A percentile compares a stretch with the other conserved stretches of the same genome.
Conservation (phyloP, 2,113 vertebrate species). For the Microcebus tavaratra region DNA sequence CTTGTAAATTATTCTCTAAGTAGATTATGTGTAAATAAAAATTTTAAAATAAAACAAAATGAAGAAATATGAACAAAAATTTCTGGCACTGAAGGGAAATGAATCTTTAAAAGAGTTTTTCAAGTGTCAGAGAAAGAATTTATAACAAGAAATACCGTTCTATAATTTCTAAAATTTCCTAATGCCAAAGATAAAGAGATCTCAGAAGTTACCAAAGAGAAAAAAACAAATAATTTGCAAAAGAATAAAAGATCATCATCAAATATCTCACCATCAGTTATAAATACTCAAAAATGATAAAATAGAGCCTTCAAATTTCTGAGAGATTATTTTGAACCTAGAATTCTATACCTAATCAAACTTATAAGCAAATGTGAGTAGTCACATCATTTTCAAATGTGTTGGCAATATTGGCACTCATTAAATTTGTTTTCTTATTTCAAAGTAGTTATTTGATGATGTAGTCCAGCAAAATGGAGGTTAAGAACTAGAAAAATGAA, state of each 20-base stretch:
- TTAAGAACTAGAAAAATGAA: not conserved
- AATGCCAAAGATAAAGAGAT: not conserved
- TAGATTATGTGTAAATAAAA: constrained; percentile 20
- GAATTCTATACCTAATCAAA: not conserved
- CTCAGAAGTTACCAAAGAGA: not conserved
- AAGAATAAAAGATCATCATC: not conserved
- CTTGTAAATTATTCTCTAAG: not conserved
- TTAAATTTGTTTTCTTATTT: not conserved
- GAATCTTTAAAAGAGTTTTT: not conserved
- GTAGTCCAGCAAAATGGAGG: not conserved
- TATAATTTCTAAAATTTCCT: constrained; percentile 27
- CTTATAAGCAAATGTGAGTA: not conserved
- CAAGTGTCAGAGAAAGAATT: not conserved
- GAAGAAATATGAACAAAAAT: not conserved
- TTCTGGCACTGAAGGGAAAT: not conserved
- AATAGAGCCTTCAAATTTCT: not conserved
- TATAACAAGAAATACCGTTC: not conserved
- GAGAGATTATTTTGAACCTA: not conserved
- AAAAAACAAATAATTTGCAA: not conserved
- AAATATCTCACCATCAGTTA: not conserved
- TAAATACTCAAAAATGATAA: not conserved
- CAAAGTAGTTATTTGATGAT: not conserved
- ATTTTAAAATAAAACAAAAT: not conserved
- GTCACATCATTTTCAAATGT: not conserved
- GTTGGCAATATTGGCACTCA: not conserved